Base-by-base conservation (phyloP, 2,113 vertebrate species). In the Psittacula cyanocephala region DNA sequence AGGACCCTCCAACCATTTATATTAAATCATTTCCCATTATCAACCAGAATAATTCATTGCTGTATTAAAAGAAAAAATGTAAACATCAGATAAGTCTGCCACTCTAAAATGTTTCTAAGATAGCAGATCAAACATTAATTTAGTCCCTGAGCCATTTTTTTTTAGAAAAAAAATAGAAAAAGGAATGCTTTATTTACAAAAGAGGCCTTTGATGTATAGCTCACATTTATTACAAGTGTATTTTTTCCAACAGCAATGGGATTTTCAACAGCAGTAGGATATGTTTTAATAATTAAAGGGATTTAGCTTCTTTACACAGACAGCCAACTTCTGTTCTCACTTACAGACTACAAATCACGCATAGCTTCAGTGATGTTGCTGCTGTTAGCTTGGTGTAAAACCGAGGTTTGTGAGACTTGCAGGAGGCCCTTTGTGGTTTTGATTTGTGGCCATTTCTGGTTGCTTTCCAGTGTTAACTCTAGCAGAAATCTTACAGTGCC, bases 261-360 rank as follows among this genome's bases (percentile, higher is more conserved):
- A 92, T 95, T 96, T 96, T 96, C 93, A 93, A 79, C 74, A 96
- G 86, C 80, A 79, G 86, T 84, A 78, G 86, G 90, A 79, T 96
- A 91, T 96, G 90, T 95, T 97, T 96, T 96, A 95, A 88, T 96
- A 94, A 97, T 96, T 96, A 94, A 94, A 89, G 76, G 86, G 90
- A 94, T 95, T 96, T 92, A 86, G 44, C 93, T 92, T 96, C 80
- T 72, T 80, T 81, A 43, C 57, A 37, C 39, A 84, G 86, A 7
- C 72, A 1, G 60, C 64, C 88, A 88, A 88, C 92, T 96, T 94
- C 95, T 96, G 95, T 96, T 96, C 93, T 96, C 93, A 88, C 95
- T 91, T 94, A 91, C 79, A 94, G 92, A 46, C 88, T 93, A 88
- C 88, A 94, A 96, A 97, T 93, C 92, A 96, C 4, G 7, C 88